Conservation (phyloP, 1,140 invertebrate species). For the Protaetia brevitarsis region DNA sequence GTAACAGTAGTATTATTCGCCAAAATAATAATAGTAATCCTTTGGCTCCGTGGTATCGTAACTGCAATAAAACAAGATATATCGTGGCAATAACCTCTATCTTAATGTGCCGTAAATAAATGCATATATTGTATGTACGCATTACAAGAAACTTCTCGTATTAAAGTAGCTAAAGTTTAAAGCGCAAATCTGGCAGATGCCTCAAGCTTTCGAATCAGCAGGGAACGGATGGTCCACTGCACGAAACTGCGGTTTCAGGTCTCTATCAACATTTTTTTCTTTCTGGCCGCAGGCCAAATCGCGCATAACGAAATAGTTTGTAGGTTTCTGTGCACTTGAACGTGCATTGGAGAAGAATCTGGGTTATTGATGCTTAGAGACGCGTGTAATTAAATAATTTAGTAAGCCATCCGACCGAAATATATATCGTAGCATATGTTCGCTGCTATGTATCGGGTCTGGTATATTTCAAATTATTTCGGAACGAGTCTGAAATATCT, state of each 20-base stretch:
- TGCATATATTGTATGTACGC: neutral
- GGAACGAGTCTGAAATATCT: no score
- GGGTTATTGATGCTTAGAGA: slow-evolving; percentile 3
- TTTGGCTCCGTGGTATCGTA: slow-evolving; percentile 1
- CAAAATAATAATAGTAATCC: no score
- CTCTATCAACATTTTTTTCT: no score
- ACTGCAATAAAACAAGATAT: slow-evolving; percentile 4
- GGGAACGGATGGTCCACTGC: neutral
- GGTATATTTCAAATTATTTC: no score
- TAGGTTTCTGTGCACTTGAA: slow-evolving; percentile 14
- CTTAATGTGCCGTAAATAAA: slow-evolving; percentile 4
- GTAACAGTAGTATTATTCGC: no score
- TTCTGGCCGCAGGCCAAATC: slow-evolving; percentile 6
- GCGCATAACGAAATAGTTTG: slow-evolving; percentile 12
- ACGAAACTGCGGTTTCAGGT: no score
- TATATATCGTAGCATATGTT: no score
- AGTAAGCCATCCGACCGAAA: no score
- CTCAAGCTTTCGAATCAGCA: neutral
- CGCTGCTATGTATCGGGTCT: no score
- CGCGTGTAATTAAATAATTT: slow-evolving; percentile 4
- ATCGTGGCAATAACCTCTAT: slow-evolving; percentile 1
- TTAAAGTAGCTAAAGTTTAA: neutral
- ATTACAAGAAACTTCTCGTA: neutral
- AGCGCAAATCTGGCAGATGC: neutral
- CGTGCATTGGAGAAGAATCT: slow-evolving; percentile 2